phyloP scores from a whole-genome alignment of 1,140 invertebrate species.

The Metopolophium dirhodum region DNA sequence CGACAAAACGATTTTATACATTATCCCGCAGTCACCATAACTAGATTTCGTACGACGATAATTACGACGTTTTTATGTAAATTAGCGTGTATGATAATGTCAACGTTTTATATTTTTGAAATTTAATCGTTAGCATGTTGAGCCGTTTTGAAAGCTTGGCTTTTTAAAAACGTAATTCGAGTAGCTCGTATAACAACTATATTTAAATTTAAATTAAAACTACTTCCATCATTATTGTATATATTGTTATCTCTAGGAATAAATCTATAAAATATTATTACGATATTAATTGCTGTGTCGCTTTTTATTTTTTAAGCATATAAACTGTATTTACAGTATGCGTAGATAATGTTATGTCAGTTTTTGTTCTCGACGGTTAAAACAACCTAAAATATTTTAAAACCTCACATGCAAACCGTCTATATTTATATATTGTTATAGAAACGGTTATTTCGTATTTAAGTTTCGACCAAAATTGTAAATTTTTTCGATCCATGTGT shows the following conservation, averaged over 20 bases:
- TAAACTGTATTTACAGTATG: too few species aligned
- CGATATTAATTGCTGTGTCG: neutral
- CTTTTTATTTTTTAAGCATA: neutral
- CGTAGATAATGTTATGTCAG: neutral
- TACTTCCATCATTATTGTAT: neutral
- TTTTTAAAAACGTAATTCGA: neutral
- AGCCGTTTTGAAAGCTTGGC: neutral
- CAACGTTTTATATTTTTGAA: slow-evolving; percentile 3
- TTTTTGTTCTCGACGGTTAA: neutral
- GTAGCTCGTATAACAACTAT: neutral
- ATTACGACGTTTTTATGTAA: neutral
- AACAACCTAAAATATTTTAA: neutral
- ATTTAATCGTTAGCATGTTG: neutral
- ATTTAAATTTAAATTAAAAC: neutral
- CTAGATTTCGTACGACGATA: neutral
- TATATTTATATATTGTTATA: neutral
- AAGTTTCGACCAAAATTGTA: neutral
- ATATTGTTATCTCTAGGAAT: neutral
- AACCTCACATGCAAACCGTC: neutral
- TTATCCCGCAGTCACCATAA: neutral
- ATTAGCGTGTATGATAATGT: neutral
- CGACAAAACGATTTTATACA: neutral
- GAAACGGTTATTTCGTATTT: neutral
- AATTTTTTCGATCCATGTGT: neutral
- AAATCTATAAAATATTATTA: neutral